phyloP scores from a whole-genome alignment of 1,140 invertebrate genomes.

The Lordiphosa clarofinis region DNA sequence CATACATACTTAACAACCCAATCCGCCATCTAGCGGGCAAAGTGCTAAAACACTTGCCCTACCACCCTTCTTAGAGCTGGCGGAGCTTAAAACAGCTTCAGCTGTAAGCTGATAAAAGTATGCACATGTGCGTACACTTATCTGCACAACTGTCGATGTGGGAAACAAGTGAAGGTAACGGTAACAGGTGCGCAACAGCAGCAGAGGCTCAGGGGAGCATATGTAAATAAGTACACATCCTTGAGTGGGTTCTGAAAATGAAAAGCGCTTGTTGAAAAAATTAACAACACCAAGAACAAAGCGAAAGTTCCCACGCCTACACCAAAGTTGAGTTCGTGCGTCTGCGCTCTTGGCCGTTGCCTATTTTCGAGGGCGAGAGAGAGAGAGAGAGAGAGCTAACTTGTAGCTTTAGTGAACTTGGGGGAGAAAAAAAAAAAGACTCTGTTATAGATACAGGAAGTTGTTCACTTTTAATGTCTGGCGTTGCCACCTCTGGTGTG shows the following conservation, averaged over 20 bases:
- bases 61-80: background rate
- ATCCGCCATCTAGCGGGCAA: constrained; percentile 37
- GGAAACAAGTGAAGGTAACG: constrained; percentile 44
- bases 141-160: background rate
- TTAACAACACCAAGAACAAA: constrained; percentile 23
- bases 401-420: constrained; percentile 59
- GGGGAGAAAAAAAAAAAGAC: too few relatives aligned
- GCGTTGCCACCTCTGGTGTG: constrained; percentile 50
- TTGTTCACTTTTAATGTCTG: constrained; percentile 14
- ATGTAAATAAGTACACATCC: constrained; percentile 35
- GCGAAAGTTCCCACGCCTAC: constrained; percentile 38
- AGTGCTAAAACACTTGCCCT: too few relatives aligned
- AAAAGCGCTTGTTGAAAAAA: constrained; percentile 4
- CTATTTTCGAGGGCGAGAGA: constrained; percentile 46
- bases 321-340: constrained; percentile 37
- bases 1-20: too few relatives aligned
- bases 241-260: constrained; percentile 29
- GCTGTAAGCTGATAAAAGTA: constrained; percentile 10
- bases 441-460: constrained; percentile 69
- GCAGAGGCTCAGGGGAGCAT: constrained; percentile 32
- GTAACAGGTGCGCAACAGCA: constrained; percentile 50
- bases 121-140: background rate
- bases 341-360: constrained; percentile 59
- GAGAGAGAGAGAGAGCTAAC: constrained; percentile 13
- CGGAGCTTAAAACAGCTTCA: constrained; percentile 23